A percentile compares a stretch with the other conserved stretches of the same genome.
phyloP scores from a whole-genome alignment of 1,140 invertebrate genomes.

The Yoshiicerus persimilis region DNA sequence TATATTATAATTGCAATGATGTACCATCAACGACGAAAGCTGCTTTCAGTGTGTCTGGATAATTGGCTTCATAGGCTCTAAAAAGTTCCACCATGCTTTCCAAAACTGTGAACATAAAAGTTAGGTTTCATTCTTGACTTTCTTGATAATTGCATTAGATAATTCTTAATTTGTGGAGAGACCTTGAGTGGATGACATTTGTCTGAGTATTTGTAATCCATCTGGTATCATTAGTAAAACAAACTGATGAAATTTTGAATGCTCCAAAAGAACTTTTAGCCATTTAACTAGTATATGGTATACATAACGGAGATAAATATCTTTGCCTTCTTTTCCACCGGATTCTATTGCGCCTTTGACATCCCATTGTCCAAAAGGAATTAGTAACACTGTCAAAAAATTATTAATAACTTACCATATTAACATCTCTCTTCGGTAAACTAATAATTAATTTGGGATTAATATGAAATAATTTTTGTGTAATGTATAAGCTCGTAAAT shows the following conservation, averaged over 20 bases:
- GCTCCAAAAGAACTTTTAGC: neutral
- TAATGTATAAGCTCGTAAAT: too few relatives aligned
- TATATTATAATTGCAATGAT: neutral
- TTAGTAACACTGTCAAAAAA: neutral
- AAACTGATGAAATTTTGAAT: neutral
- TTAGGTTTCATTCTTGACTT: too few relatives aligned
- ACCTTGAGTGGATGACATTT: neutral
- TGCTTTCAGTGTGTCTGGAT: neutral
- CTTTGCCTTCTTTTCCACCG: neutral
- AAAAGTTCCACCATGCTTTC: neutral
- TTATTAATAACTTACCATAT: too few relatives aligned
- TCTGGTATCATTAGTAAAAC: neutral
- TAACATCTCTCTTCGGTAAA: too few relatives aligned
- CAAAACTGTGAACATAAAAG: neutral
- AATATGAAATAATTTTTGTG: too few relatives aligned
- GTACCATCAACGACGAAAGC: neutral
- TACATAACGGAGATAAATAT: neutral
- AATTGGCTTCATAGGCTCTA: neutral
- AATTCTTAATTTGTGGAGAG: neutral
- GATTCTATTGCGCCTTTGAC: neutral
- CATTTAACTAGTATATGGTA: neutral
- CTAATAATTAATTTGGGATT: too few relatives aligned
- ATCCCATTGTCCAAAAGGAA: neutral
- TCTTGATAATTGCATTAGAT: neutral
- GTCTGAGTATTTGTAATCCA: neutral